A percentile compares a stretch with the other conserved stretches of the same genome.
phyloP scores from a whole-genome alignment of 1,140 invertebrate species.

The Colletes gigas region DNA sequence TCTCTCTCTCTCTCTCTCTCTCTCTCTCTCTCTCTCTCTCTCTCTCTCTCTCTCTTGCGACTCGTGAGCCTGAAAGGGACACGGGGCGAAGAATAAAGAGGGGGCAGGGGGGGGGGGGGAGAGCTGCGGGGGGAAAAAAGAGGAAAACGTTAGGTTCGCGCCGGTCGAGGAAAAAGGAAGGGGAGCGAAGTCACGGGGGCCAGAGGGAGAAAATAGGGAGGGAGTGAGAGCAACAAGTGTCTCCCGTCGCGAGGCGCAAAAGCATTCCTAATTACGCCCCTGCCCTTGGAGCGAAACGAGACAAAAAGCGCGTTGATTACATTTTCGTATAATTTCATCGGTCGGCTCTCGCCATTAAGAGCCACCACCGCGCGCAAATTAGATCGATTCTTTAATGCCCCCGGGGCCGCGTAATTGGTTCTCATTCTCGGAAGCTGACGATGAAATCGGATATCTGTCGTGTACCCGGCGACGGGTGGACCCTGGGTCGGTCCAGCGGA shows the following conservation, averaged over 20 bases:
- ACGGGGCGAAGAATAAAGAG: conserved; percentile 13
- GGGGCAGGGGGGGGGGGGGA: not conserved
- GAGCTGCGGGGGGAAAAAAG: not conserved
- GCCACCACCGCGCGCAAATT: conserved; percentile 68
- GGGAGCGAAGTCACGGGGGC: conserved; percentile 49
- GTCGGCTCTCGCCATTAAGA: conserved; percentile 72
- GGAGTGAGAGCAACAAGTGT: conserved; percentile 76
- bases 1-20: too few relatives aligned
- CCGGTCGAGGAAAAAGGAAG: not conserved
- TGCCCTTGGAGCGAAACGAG: conserved; percentile 76
- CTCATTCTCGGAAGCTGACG: conserved; percentile 69
- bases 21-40: too few relatives aligned
- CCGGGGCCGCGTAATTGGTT: conserved; percentile 71
- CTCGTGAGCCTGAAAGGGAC: conserved; percentile 17
- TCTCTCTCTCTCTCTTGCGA: conserved; percentile 3
- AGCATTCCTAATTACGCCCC: conserved; percentile 80
- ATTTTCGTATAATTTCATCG: conserved; percentile 79
- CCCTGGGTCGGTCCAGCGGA: conserved; percentile 5
- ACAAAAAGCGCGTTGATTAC: conserved; percentile 80
- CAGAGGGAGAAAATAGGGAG: conserved; percentile 46
- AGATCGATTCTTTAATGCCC: conserved; percentile 74
- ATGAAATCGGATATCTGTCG: conserved; percentile 69
- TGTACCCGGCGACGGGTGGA: conserved; percentile 35
- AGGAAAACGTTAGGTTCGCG: conserved; percentile 8
- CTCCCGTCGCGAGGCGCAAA: conserved; percentile 79